Evolutionary conservation across 2,888 invertebrate genomes (phyloP), one percentile per base, ranked within the genome.

Genomic region (Eupithecia exiguata): DNA sequence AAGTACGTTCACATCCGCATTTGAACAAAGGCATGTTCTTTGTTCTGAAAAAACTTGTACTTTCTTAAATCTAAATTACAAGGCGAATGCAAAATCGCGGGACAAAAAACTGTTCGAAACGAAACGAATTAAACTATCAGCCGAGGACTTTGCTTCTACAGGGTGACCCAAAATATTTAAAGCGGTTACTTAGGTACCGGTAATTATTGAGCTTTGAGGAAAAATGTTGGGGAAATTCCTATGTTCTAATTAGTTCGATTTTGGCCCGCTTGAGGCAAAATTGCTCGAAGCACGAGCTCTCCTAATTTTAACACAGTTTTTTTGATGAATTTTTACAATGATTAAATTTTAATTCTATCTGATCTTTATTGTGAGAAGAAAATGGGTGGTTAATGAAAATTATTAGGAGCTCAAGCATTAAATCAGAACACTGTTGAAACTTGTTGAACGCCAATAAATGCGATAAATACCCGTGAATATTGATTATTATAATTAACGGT

Each of bases 51-150:
- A 69, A 76, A 76, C 77, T 72, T 70, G 58, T 72, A 78, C 75
- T 76, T 80, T 79, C 75, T 80, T 78, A 79, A 80, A 84, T 84
- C 84, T 84, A 86, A 84, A 87, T 87, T 88, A 82, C 83, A 80
- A 83, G 82, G 83, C 82, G 84, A 84, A 88, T 85, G 83, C 84
- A 85, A 84, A 86, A 83, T 83, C 81, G 79, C 76, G 84, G 83
- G 80, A 81, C 82, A 87, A 88, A 88, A 87, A 88, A 84, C 79
- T 83, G 81, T 82, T 84, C 81, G 75, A 79, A 82, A 85, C 84
- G 86, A 87, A 91, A 90, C 91, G 91, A 91, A 92, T 92, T 92
- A 90, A 92, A 92, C 91, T 93, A 93, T 92, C 92, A 89, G 89
- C 87, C 84, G 85, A 87, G 88, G 86, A 89, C 86, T 86, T 87